Conservation (phyloP, 2,113 vertebrate species). For the Phalacrocorax carbo region DNA sequence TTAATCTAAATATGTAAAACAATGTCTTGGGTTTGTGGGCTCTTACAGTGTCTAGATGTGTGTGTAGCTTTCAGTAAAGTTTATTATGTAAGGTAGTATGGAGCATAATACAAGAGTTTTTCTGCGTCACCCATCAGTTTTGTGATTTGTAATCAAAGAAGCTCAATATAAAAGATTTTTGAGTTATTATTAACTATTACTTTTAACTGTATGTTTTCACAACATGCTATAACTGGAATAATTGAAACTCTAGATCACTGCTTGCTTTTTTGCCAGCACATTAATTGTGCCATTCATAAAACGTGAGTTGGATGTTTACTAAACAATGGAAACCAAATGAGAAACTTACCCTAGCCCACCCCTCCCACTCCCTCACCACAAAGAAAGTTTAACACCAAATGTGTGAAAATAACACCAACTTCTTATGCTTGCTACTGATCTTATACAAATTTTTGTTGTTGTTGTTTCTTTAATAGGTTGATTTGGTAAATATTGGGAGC, state of each 20-base stretch:
- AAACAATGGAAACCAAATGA: background rate
- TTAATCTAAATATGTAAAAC: background rate
- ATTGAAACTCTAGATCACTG: background rate
- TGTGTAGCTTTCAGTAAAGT: background rate
- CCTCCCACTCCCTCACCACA: background rate
- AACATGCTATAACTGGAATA: background rate
- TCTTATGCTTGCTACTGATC: background rate
- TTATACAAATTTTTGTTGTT: background rate
- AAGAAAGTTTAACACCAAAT: background rate
- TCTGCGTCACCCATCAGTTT: background rate
- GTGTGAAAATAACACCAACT: background rate
- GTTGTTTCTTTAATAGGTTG: conserved; percentile 79
- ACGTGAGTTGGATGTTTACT: background rate
- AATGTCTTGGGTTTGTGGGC: background rate
- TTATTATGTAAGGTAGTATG: background rate
- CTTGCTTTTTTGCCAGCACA: background rate
- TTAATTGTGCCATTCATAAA: background rate
- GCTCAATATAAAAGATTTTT: background rate
- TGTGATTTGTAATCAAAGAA: background rate
- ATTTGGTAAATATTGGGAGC: conserved; percentile 96
- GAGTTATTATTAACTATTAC: background rate
- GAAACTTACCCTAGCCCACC: background rate
- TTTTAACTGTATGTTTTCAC: background rate
- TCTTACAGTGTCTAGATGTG: background rate
- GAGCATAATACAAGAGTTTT: background rate